Conservation (phyloP, 2,888 invertebrate species). For the Amiota communis region DNA sequence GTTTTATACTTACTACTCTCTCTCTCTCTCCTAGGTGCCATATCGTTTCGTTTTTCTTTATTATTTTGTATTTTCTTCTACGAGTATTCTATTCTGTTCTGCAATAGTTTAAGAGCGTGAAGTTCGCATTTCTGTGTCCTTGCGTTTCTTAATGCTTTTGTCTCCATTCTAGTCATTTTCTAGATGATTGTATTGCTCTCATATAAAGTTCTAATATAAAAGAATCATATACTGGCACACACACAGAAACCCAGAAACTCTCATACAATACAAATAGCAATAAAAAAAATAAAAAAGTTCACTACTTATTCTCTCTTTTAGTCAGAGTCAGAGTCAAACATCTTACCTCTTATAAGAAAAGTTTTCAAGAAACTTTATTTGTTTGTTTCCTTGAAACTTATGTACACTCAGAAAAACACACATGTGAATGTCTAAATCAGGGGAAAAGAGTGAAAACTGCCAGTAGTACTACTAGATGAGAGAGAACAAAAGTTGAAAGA, state of each 20-base stretch:
- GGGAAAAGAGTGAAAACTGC: background rate
- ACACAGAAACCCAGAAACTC: background rate
- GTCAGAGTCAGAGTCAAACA: no score
- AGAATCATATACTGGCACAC: no score
- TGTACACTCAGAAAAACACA: background rate
- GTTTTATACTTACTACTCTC: background rate
- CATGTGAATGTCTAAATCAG: no score
- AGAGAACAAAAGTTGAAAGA: background rate
- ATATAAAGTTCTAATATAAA: background rate
- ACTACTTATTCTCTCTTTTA: background rate
- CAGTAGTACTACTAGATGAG: background rate
- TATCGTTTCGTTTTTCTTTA: no score
- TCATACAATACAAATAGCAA: background rate
- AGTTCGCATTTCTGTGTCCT: slow-evolving; percentile 15
- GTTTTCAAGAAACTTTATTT: slow-evolving; percentile 26
- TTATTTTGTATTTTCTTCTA: no score
- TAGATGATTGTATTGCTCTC: background rate
- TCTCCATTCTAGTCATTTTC: background rate
- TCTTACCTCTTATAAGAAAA: background rate
- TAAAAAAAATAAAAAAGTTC: background rate
- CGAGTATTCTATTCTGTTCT: slow-evolving; percentile 16
- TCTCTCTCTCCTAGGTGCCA: background rate
- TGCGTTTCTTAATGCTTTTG: slow-evolving; percentile 6
- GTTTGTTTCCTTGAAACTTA: slow-evolving; percentile 15
- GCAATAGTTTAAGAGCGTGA: slow-evolving; percentile 20